Base-by-base conservation (phyloP, 2,888 invertebrate genomes). In the Salpingus planirostris region DNA sequence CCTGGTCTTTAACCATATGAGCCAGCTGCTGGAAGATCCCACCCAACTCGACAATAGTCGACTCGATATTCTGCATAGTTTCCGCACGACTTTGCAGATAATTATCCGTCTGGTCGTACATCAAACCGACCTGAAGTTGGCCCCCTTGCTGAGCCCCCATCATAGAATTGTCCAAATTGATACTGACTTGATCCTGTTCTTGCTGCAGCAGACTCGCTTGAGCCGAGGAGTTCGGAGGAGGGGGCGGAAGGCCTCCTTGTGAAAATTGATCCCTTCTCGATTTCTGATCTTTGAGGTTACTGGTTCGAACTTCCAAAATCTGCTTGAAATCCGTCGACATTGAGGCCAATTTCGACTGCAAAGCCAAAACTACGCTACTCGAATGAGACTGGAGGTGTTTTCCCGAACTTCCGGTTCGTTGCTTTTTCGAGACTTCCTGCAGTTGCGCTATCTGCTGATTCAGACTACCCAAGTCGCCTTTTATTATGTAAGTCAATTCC, bases 1-100 rank as follows among this genome's bases (percentile, higher is more conserved):
- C 98, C 64, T 96, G 95, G 61, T 96, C 93, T 58, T 93, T 90
- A 2, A 99, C 96, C 92, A 99, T 95, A 56, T 86, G 85, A 3
- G 91, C 91, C 46, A 92, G 62, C 64, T 96, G 95, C 55, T 90
- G 89, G 64, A 97, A 98, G 58, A 98, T 97, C 7, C 91, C 90
- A n/a, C 98, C 98, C 26, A 99, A 69, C 65, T 99, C 98, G 8
- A 97, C 93, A 54, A 99, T 97, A 11, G 97, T 97, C 29, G 91
- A 89, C 67, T 99, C 98, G 56, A 99, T 98, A 61, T 89, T 95
- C 64, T 97, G 93, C 96, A 98, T 97, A 1, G 97, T 93, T 62
- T 95, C 93, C 21, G 93, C 93, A 52, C 98, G 75, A 54, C 84
- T 85, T 55, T 89, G 87, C 22, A 95, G 76, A 68, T 96, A 97